Percentiles rank a stretch among this genome's conserved stretches.
Evolutionary conservation across 2,797 vertebrate genomes (phyloP).

Genomic region (Buphagus erythrorhynchus): DNA sequence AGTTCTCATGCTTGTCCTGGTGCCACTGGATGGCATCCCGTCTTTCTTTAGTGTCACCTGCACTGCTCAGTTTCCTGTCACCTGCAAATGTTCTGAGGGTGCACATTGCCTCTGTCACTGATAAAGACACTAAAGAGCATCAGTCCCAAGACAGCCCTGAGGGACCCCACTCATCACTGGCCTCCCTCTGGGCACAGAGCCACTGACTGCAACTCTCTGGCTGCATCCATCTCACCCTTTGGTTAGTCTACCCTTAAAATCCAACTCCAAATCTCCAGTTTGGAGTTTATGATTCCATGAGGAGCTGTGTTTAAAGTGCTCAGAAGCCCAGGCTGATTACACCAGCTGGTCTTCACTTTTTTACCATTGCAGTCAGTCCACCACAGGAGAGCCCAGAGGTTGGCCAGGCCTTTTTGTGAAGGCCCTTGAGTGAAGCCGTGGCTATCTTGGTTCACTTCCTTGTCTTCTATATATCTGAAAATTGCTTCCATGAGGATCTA

Average conservation of each 20-base stretch:
- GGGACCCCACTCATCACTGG: not conserved
- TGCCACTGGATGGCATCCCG: not conserved
- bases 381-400: accelerated
- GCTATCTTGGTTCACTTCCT: not conserved
- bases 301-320: not conserved
- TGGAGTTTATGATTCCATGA: not conserved
- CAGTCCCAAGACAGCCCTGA: not conserved
- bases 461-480: not conserved
- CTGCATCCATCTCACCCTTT: not conserved
- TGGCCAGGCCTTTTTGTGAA: not conserved
- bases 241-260: not conserved
- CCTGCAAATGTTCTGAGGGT: not conserved
- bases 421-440: not conserved
- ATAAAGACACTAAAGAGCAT: not conserved
- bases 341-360: not conserved
- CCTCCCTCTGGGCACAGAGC: accelerated
- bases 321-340: not conserved
- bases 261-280: not conserved
- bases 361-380: not conserved
- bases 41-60: not conserved
- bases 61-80: not conserved
- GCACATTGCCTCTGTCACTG: not conserved
- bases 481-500: not conserved
- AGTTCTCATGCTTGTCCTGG: not conserved
- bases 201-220: not conserved